Evolutionary conservation across 1,140 invertebrate genomes (phyloP), one percentile per base, ranked within the genome.

Genomic region (Musca vetustissima): DNA sequence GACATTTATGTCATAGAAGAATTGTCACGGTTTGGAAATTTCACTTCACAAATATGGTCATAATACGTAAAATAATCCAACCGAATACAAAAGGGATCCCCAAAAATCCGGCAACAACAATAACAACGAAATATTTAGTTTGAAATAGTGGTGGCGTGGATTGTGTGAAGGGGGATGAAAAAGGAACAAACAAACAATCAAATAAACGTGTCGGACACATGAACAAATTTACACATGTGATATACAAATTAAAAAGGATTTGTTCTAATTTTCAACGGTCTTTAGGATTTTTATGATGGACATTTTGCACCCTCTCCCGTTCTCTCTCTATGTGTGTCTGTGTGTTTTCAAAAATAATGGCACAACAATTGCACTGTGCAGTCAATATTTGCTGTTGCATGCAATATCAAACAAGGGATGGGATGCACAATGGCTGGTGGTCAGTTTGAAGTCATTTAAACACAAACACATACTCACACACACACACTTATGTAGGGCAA

Each of bases 231-330:
- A 21, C n/a, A 50, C 49, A 50, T 50, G n/a, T 17, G 49, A 50
- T 43, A 66, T 52, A 55, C 52, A 24, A 59, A 68, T 49, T 48
- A 61, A 49, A 61, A 68, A 67, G 25, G 24, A 68, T 68, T 68
- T 68, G 43, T 32, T 55, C 53, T n/a, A n/a, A 61, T 68, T 68
- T 68, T 17, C 67, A 61, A 61, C 47, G 67, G 55, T 68, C 55
- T 32, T 61, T 59, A 49, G 49, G 17, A n/a, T 52, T 43, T 43
- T 55, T n/a, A 57, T 21, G 21, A 52, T 57, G 66, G 66, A 67
- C 66, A 57, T 57, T 55, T 32, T n/a, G n/a, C 3, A 28, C 28
- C 3, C 28, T 3, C 8, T 28, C 3, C 28, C 3, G 49, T 11
- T 21, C 1, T 52, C 21, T n/a, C n/a, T n/a, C n/a, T n/a, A n/a